Conservation (phyloP, 2,888 invertebrate species). For the Operophtera brumata region DNA sequence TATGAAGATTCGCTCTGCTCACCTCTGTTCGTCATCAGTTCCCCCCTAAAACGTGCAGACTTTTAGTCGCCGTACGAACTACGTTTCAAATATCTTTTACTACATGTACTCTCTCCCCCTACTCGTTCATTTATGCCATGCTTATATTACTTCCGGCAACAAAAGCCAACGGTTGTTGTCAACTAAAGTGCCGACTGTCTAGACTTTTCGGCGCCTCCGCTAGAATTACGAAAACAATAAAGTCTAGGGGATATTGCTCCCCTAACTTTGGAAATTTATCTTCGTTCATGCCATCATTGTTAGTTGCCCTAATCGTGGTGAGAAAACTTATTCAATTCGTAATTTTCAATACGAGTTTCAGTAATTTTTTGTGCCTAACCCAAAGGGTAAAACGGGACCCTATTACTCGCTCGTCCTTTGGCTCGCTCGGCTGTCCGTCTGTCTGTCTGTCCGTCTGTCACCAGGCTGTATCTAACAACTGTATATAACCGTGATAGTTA, state of each 20-base stretch:
- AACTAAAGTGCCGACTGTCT: conserved; percentile 23
- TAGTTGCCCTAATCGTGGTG: not conserved
- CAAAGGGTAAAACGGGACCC: too few relatives aligned
- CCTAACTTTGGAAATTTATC: not conserved
- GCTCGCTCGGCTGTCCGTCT: too few relatives aligned
- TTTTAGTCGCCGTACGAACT: not conserved
- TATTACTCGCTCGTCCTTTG: too few relatives aligned
- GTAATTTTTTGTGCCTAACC: too few relatives aligned
- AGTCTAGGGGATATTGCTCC: conserved; percentile 13
- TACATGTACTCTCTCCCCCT: conserved; percentile 10
- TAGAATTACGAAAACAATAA: conserved; percentile 4
- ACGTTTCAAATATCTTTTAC: conserved; percentile 7
- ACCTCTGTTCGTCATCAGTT: not conserved
- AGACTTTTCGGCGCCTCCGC: conserved; percentile 18
- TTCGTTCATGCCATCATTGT: not conserved
- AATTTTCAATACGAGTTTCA: not conserved
- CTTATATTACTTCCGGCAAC: conserved; percentile 15
- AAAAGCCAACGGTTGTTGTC: conserved; percentile 16
- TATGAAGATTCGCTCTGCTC: not conserved
- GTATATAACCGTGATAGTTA: too few relatives aligned
- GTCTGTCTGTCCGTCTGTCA: too few relatives aligned
- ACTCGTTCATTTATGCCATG: not conserved
- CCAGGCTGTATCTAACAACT: too few relatives aligned
- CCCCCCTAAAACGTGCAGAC: not conserved
- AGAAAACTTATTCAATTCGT: not conserved